Evolutionary conservation across 2,888 invertebrate species (phyloP).

Genomic region (Cordilura impudica): DNA sequence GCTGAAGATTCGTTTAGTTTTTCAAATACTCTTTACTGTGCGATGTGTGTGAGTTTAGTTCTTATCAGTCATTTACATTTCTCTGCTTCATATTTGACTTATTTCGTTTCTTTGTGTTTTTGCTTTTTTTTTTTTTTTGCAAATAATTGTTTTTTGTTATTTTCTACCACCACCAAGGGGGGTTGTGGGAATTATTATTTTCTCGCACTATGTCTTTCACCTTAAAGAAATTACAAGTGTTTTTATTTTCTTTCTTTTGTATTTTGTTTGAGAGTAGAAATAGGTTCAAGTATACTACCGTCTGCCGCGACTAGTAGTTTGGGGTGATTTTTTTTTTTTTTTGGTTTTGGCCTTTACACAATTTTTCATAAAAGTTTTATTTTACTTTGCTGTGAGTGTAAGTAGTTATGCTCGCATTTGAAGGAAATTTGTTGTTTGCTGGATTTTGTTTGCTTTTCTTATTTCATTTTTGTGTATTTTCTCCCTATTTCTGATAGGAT

Average conservation of each 20-base stretch:
- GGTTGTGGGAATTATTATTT: background rate
- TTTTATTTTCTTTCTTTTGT: conserved; percentile 15
- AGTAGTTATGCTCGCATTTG: too few relatives aligned
- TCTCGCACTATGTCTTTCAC: background rate
- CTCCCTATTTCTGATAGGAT: background rate
- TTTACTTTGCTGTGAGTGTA: background rate
- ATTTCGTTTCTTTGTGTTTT: conserved; percentile 4
- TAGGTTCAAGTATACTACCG: conserved; percentile 36
- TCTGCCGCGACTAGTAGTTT: background rate
- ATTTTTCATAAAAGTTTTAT: conserved; percentile 20
- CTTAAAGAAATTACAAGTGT: conserved; percentile 47
- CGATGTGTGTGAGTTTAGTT: background rate
- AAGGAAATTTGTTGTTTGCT: background rate
- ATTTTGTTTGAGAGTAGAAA: conserved; percentile 16
- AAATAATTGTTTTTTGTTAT: background rate
- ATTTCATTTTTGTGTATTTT: background rate
- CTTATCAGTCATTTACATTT: conserved; percentile 30
- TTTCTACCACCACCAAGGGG: background rate
- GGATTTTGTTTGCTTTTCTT: background rate
- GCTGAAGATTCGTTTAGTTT: background rate
- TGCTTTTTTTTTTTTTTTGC: background rate
- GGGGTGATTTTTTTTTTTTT: conserved; percentile 11
- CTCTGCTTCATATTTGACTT: conserved; percentile 20
- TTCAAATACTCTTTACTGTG: background rate
- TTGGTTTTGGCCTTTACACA: background rate